Conservation (phyloP, 2,113 vertebrate species). For the Oxyura jamaicensis region DNA sequence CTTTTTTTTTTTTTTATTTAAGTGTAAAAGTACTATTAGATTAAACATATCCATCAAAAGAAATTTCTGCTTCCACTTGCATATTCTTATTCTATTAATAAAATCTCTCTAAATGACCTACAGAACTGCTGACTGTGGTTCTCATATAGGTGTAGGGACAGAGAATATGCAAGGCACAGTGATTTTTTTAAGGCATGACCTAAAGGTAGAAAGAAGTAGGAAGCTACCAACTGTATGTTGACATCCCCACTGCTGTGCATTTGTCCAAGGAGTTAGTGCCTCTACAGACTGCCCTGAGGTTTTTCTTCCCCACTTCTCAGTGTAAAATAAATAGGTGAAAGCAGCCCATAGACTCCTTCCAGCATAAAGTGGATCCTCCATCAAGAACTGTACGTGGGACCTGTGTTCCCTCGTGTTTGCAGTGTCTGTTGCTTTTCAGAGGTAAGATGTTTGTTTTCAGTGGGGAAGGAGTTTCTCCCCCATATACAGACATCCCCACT, state of each 20-base stretch:
- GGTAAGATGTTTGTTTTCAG: constrained; percentile 36
- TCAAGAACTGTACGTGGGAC: not conserved
- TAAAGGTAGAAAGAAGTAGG: not conserved
- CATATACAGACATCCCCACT: not conserved
- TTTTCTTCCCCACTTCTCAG: not conserved
- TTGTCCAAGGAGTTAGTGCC: not conserved
- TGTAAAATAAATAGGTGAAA: not conserved
- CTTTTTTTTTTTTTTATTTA: not conserved
- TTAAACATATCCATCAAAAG: not conserved
- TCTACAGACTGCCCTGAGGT: not conserved
- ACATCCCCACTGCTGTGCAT: not conserved
- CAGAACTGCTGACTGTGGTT: not conserved
- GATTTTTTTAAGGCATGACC: not conserved
- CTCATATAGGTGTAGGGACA: not conserved
- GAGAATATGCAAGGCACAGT: not conserved
- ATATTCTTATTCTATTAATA: not conserved
- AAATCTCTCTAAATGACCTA: not conserved
- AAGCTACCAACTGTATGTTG: not conserved
- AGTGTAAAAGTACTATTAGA: not conserved
- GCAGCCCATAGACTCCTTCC: not conserved
- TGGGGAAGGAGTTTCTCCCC: not conserved
- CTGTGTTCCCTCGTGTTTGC: not conserved
- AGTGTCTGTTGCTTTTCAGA: constrained; percentile 17
- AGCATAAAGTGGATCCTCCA: not conserved
- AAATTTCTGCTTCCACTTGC: not conserved